These are phyloP conservation scores for Gari tellinella DNA, from an alignment of 2,888 invertebrate genomes.

Conservation along the genomic window DNA sequence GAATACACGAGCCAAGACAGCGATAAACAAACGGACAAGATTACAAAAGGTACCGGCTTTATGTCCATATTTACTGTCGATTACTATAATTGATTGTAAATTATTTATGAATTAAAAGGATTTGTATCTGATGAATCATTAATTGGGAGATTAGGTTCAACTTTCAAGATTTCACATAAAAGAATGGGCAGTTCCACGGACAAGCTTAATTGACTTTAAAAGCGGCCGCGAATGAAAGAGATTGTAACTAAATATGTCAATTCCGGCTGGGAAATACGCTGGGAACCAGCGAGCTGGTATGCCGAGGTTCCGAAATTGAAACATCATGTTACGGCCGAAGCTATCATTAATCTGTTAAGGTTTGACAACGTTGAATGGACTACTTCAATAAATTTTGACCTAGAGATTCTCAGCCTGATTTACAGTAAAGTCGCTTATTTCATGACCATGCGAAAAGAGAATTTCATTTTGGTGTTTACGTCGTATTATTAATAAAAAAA, in stretches of 20 bases:
- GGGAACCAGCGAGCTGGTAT: constrained; percentile 51
- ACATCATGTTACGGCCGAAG: constrained; percentile 1
- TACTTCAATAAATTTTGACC: neutral
- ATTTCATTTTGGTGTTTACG: too few relatives aligned
- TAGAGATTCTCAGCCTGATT: too few relatives aligned
- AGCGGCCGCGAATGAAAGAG: constrained; percentile 24
- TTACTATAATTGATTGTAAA: constrained; percentile 60
- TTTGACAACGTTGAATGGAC: neutral
- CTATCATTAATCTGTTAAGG: constrained; percentile 4
- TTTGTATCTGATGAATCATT: constrained; percentile 59
- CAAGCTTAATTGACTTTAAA: constrained; percentile 7
- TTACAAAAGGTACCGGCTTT: constrained; percentile 60
- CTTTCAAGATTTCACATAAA: constrained; percentile 37
- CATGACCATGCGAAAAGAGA: too few relatives aligned
- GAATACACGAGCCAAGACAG: constrained; percentile 34
- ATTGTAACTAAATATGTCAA: too few relatives aligned
- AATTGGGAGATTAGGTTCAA: constrained; percentile 50
- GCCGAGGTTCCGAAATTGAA: constrained; percentile 14
- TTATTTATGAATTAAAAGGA: constrained; percentile 61
- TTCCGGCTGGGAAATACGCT: constrained; percentile 33
- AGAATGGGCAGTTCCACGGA: constrained; percentile 29
- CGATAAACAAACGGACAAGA: constrained; percentile 42
- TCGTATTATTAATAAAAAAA: too few relatives aligned
- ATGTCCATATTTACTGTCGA: constrained; percentile 55
- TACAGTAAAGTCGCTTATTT: too few relatives aligned